Evolutionary conservation across 2,888 invertebrate species (phyloP).

Genomic region (Conops quadrifasciatus): DNA sequence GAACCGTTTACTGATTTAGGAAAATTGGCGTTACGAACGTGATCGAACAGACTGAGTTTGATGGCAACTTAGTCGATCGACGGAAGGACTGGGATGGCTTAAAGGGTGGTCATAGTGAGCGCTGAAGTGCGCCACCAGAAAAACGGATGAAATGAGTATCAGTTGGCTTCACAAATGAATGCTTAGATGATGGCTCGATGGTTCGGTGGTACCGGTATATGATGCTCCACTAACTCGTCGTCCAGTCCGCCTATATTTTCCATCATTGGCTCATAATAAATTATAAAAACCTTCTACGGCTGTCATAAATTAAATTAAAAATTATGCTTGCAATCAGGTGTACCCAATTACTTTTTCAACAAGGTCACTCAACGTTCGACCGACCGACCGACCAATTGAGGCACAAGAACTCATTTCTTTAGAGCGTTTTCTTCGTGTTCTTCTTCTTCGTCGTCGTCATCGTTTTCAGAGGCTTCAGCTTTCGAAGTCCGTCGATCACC

Average conservation of each 20-base stretch:
- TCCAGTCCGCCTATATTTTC: background rate
- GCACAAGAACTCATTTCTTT: background rate
- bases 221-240: background rate
- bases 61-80: background rate
- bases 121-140: no score
- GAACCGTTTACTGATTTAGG: conserved; percentile 9
- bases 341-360: conserved; percentile 30
- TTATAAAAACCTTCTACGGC: conserved; percentile 15
- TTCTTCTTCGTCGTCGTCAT: background rate
- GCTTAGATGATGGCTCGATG: no score
- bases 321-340: conserved; percentile 21
- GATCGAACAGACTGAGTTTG: background rate
- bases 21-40: background rate
- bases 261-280: background rate
- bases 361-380: conserved; percentile 24
- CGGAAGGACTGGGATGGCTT: background rate
- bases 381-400: background rate
- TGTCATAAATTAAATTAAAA: conserved; percentile 33
- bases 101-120: no score
- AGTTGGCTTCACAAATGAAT: no score
- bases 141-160: no score
- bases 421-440: background rate
- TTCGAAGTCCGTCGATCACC: background rate
- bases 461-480: background rate
- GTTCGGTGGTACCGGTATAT: no score